These are phyloP conservation scores for Deilephila porcellus DNA, from an alignment of 2,888 invertebrate species.

Conservation along the genomic window DNA sequence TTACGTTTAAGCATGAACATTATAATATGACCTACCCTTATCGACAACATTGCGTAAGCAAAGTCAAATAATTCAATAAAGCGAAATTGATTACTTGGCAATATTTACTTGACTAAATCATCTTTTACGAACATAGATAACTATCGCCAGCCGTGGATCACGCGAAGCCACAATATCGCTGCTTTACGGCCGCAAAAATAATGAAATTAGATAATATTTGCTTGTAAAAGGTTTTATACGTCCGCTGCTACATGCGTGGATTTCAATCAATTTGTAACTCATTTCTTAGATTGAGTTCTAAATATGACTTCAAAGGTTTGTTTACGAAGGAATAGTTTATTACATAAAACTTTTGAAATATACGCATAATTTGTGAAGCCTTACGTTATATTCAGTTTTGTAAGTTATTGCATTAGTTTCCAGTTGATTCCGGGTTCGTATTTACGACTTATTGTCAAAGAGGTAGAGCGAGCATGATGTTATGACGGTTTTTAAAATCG, in stretches of 20 bases:
- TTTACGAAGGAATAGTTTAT: no score
- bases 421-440: neutral
- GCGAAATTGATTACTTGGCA: conserved; percentile 20
- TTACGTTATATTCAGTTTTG: conserved; percentile 4
- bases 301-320: no score
- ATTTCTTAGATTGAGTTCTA: neutral
- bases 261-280: neutral
- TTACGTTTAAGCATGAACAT: no score
- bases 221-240: conserved; percentile 52
- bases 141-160: conserved; percentile 49
- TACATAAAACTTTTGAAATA: neutral
- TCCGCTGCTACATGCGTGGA: conserved; percentile 36
- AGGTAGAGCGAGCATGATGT: conserved; percentile 35
- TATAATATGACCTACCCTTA: no score
- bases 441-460: conserved; percentile 12
- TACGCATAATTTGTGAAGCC: neutral
- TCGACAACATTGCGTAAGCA: neutral
- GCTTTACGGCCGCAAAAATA: conserved; percentile 68
- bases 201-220: conserved; percentile 72
- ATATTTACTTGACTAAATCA: conserved; percentile 4
- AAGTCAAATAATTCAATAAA: conserved; percentile 13
- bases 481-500: neutral
- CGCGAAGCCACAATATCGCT: conserved; percentile 63
- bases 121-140: conserved; percentile 18
- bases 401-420: conserved; percentile 15